phyloP scores from a whole-genome alignment of 2,113 vertebrate species.

The Tauraco erythrolophus region DNA sequence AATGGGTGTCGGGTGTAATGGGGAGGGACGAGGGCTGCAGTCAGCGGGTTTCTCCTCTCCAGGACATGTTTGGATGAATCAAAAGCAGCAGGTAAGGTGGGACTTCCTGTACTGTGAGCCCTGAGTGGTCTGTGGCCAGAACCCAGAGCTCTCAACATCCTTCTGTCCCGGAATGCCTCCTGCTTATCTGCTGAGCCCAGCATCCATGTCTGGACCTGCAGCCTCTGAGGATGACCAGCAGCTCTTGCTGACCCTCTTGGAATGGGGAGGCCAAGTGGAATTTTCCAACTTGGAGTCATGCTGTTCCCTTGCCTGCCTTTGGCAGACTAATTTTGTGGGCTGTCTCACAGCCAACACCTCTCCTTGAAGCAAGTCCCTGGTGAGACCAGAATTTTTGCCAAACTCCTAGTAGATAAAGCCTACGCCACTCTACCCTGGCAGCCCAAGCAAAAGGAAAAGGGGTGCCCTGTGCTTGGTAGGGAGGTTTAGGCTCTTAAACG shows the following conservation, averaged over 20 bases:
- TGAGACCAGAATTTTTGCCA: not conserved
- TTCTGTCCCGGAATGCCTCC: not conserved
- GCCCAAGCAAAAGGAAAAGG: not conserved
- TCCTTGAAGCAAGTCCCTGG: not conserved
- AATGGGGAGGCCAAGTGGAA: constrained; percentile 24
- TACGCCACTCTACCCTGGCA: not conserved
- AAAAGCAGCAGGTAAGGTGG: not conserved
- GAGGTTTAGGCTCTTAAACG: not conserved
- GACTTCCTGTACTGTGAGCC: not conserved
- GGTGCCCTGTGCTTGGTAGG: not conserved
- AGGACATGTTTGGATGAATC: not conserved
- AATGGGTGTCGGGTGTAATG: not conserved
- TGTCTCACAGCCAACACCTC: not conserved
- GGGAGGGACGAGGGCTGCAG: not conserved
- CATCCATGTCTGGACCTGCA: not conserved
- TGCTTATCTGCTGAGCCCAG: not conserved
- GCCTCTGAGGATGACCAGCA: not conserved
- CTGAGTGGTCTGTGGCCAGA: not conserved
- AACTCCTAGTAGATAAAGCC: not conserved
- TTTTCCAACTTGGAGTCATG: constrained; percentile 19
- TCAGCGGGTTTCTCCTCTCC: not conserved
- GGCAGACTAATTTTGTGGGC: not conserved
- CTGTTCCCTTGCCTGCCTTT: not conserved
- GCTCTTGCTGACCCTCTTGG: not conserved
- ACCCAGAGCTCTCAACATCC: not conserved